A percentile compares a stretch with the other conserved stretches of the same genome.
These are phyloP conservation scores for Vireo altiloquus DNA, from an alignment of 2,113 vertebrate species.

Conservation along the genomic window DNA sequence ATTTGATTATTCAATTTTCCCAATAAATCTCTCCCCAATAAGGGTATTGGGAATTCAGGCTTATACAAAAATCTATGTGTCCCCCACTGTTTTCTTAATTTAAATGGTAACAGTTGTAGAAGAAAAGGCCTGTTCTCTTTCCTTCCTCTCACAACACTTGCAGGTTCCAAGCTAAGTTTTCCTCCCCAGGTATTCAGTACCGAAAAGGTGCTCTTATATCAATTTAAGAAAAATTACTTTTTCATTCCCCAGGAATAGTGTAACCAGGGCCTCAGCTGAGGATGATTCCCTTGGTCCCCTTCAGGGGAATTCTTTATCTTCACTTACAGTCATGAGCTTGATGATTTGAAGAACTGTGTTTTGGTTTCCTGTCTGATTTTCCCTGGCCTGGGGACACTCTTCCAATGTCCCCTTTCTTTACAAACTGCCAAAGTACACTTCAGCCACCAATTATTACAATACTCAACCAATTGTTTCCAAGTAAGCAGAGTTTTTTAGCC, in stretches of 20 bases:
- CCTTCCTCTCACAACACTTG: not conserved
- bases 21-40: not conserved
- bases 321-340: no score
- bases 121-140: not conserved
- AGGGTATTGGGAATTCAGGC: not conserved
- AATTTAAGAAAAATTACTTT: rapidly evolving
- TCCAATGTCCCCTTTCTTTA: not conserved
- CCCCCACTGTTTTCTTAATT: not conserved
- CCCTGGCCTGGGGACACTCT: no score
- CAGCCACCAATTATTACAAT: not conserved
- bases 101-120: not conserved
- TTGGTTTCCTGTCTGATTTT: not conserved
- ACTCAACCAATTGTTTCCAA: not conserved
- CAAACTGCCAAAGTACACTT: not conserved
- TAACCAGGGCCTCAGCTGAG: not conserved
- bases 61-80: not conserved
- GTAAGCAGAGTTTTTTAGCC: not conserved
- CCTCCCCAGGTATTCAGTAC: not conserved
- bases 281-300: not conserved
- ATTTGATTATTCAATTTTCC: not conserved
- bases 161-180: not conserved
- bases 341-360: not conserved
- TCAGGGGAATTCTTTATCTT: not conserved
- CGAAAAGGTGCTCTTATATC: not conserved
- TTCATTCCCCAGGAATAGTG: not conserved